Conservation (phyloP, 2,113 vertebrate genomes). For the Oryzias curvinotus region DNA sequence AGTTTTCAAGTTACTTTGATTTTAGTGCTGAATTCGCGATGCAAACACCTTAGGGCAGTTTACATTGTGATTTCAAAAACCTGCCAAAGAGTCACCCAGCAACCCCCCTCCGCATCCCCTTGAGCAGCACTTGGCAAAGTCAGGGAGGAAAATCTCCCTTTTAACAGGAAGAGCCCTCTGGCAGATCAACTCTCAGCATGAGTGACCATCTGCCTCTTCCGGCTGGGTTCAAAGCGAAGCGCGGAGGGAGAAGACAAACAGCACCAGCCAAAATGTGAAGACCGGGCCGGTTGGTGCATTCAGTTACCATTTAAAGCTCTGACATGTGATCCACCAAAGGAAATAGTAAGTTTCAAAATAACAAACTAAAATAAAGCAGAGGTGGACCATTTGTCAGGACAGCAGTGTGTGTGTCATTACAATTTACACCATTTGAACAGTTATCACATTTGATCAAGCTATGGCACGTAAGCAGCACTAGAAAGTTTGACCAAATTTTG, state of each 20-base stretch:
- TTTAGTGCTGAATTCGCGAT: background rate
- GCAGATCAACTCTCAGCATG: slow-evolving; percentile 6
- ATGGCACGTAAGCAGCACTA: no score
- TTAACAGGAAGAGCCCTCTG: slow-evolving; percentile 14
- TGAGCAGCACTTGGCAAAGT: slow-evolving; percentile 2
- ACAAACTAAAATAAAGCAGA: background rate
- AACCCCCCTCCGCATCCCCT: background rate
- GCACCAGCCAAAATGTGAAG: background rate
- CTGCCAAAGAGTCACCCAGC: background rate
- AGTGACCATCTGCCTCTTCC: slow-evolving; percentile 16
- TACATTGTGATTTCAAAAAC: background rate
- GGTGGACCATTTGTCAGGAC: no score
- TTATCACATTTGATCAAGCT: no score
- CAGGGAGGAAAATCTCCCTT: slow-evolving; percentile 5
- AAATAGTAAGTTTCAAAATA: background rate
- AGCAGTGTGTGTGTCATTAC: no score
- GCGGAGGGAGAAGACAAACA: background rate
- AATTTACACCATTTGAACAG: no score
- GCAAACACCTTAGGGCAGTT: background rate
- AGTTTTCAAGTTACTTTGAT: background rate
- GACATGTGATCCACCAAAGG: background rate
- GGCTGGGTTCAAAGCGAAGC: background rate
- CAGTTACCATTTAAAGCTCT: background rate
- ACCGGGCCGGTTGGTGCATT: background rate
- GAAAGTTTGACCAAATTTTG: no score